Evolutionary conservation across 2,797 vertebrate genomes (phyloP), one percentile per base, ranked within the genome.

Genomic region (Ispidina picta): DNA sequence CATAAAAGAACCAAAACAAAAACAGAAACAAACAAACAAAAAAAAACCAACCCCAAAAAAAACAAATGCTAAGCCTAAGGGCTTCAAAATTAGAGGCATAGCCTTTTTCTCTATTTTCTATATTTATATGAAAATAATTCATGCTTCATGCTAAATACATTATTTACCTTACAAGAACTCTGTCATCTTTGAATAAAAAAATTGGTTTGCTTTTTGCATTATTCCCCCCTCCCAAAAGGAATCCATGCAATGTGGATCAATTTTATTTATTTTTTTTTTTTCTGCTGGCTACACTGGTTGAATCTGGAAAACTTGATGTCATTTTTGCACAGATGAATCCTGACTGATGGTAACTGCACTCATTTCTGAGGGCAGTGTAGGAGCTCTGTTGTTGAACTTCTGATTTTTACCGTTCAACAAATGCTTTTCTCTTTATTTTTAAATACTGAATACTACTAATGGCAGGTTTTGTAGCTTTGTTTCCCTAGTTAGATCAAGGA

Each of bases 101-200:
- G 98, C 98, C 98, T 98, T 98, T 98, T 98, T 98, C 98, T 98
- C 98, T 99, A 98, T 98, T 98, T 98, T 99, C 98, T 99, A 98
- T 98, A 98, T 98, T 99, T 98, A 99, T 99, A 99, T 98, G 99
- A 99, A 99, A 99, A 99, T 99, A 99, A 99, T 98, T 99, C 99
- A 99, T 99, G 99, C 99, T 99, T 99, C 99, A 99, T 99, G 99
- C 99, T 99, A 99, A 99, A 99, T 99, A 99, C 99, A 99, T 98
- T 92, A 98, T 99, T 99, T 99, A 99, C 99, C 98, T 99, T 99
- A 99, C 99, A 99, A 98, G 98, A 98, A 99, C 97, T 98, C 98
- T 97, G 96, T 97, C 96, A 96, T 97, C 98, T 99, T 98, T 98
- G 98, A 98, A 98, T 99, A 98, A 99, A 98, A 99, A 97, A 89